These are phyloP conservation scores for Pocillopora grandis DNA, from an alignment of 92 coral and sea anemone genomes.

Conservation along the genomic window DNA sequence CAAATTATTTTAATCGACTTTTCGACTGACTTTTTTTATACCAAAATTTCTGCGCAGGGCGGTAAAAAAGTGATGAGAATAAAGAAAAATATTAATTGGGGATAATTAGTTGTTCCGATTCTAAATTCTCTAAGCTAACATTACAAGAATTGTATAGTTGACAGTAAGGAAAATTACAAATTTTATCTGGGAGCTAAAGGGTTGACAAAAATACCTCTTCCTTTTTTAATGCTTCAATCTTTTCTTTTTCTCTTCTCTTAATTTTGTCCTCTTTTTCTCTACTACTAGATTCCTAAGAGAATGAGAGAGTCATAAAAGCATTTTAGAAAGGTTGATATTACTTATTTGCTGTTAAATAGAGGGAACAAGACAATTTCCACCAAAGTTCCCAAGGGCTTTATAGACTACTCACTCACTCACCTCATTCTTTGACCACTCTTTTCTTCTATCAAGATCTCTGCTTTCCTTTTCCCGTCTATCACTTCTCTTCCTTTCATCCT, in stretches of 20 bases:
- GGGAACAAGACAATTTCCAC: not conserved
- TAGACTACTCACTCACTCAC: not conserved
- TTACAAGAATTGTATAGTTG: too few species aligned
- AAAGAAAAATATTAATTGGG: too few species aligned
- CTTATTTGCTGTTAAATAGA: too few species aligned
- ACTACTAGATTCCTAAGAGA: constrained; percentile 2
- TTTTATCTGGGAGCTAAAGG: too few species aligned
- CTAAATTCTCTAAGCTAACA: too few species aligned
- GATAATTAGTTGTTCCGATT: too few species aligned
- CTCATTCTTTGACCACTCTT: constrained; percentile 23
- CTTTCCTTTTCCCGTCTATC: constrained; percentile 38
- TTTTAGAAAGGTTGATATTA: not conserved
- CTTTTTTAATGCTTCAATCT: constrained; percentile 59
- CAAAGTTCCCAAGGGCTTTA: not conserved
- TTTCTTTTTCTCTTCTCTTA: constrained; percentile 68
- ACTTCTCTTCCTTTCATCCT: constrained; percentile 33
- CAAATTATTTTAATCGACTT: too few species aligned
- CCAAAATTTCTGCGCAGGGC: too few species aligned
- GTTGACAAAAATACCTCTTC: constrained; percentile 57
- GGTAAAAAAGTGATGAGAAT: too few species aligned
- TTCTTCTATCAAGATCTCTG: constrained; percentile 24
- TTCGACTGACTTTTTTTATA: too few species aligned
- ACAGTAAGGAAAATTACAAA: too few species aligned
- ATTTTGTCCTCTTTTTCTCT: constrained; percentile 47
- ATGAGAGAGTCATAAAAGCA: not conserved